Conservation (phyloP, 2,888 invertebrate genomes). For the Heliconius cydno region DNA sequence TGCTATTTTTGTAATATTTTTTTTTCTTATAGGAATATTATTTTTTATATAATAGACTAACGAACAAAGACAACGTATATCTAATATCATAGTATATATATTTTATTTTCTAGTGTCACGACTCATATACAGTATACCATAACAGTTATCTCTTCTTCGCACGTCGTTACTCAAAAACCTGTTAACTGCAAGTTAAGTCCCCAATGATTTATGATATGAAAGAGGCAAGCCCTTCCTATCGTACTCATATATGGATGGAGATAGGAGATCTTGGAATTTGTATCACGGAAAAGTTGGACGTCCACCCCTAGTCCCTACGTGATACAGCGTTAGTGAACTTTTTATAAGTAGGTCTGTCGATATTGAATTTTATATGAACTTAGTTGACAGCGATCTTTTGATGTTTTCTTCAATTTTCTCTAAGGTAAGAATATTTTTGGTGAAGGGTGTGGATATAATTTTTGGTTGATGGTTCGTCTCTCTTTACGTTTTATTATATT, state of each 20-base stretch:
- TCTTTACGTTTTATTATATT: background rate
- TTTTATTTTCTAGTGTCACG: slow-evolving; percentile 5
- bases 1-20: too few species aligned
- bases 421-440: slow-evolving; percentile 37
- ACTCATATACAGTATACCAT: slow-evolving; percentile 9
- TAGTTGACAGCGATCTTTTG: slow-evolving; percentile 45
- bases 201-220: slow-evolving; percentile 55
- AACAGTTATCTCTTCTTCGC: slow-evolving; percentile 36
- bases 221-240: slow-evolving; percentile 37
- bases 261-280: slow-evolving; percentile 29
- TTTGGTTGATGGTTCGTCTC: background rate
- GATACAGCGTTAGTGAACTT: slow-evolving; percentile 31
- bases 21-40: too few species aligned
- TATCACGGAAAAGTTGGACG: slow-evolving; percentile 29
- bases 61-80: too few species aligned
- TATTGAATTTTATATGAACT: slow-evolving; percentile 47
- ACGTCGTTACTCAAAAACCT: slow-evolving; percentile 55
- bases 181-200: slow-evolving; percentile 54
- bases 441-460: slow-evolving; percentile 24
- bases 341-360: slow-evolving; percentile 41
- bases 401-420: slow-evolving; percentile 40
- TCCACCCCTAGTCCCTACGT: slow-evolving; percentile 4
- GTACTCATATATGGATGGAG: slow-evolving; percentile 25
- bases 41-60: too few species aligned
- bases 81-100: background rate